These are phyloP conservation scores for Neotoxoptera formosana DNA, from an alignment of 1,140 invertebrate species.

Conservation along the genomic window DNA sequence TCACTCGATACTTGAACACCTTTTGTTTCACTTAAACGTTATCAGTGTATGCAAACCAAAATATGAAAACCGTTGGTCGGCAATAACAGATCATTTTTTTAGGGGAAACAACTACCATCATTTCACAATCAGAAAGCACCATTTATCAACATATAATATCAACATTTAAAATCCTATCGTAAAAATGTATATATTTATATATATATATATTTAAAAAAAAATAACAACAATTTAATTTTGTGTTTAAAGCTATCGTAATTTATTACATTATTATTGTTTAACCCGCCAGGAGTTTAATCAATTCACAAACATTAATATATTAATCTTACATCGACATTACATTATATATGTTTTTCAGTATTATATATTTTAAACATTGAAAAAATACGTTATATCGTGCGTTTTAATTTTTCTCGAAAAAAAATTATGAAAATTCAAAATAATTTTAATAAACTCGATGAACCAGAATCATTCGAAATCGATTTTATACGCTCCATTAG, in stretches of 20 bases:
- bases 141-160: no score
- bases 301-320: not conserved
- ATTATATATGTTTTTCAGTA: no score
- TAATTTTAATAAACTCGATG: not conserved
- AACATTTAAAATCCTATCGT: no score
- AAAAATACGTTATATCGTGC: not conserved
- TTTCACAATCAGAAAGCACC: not conserved
- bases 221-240: not conserved
- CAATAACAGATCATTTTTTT: no score
- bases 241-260: not conserved
- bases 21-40: no score
- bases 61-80: no score
- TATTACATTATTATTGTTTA: not conserved
- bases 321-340: not conserved
- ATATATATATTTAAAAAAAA: no score
- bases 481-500: not conserved
- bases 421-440: not conserved
- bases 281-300: not conserved
- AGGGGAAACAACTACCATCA: no score
- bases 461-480: not conserved
- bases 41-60: no score
- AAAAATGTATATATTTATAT: no score
- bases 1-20: no score
- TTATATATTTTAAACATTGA: not conserved
- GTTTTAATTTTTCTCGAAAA: not conserved